A percentile compares a stretch with the other conserved stretches of the same genome.
Conservation (phyloP, 2,888 invertebrate species). For the Anoncus sp. region DNA sequence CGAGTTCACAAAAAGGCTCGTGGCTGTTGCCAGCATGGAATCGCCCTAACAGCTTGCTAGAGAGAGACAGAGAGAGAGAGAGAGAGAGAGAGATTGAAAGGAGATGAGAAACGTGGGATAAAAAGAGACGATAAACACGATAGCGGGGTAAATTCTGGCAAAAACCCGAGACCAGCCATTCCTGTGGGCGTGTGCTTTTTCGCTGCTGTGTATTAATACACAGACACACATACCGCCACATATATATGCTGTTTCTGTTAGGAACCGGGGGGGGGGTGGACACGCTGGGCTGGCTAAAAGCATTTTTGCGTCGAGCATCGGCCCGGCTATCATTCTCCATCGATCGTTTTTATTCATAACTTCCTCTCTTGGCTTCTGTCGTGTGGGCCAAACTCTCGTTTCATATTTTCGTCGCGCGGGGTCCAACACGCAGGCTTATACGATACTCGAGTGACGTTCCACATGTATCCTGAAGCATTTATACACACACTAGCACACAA, state of each 20-base stretch:
- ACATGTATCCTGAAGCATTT: conserved; percentile 18
- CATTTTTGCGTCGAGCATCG: conserved; percentile 82
- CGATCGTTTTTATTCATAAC: conserved; percentile 80
- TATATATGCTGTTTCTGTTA: conserved; percentile 28
- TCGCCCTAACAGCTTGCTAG: conserved; percentile 31
- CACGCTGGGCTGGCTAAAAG: conserved; percentile 80
- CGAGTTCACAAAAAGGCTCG: conserved; percentile 36
- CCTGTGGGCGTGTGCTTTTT: conserved; percentile 55
- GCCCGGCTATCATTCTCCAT: conserved; percentile 78
- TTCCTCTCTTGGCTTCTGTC: conserved; percentile 59
- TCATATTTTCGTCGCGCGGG: conserved; percentile 51
- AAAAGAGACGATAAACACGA: conserved; percentile 38
- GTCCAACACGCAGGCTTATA: conserved; percentile 31
- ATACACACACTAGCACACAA: conserved; percentile 15
- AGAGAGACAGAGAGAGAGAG: conserved; percentile 2
- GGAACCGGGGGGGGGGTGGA: conserved; percentile 66
- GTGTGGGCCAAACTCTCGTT: conserved; percentile 33
- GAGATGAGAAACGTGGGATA: conserved; percentile 27
- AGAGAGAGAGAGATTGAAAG: conserved; percentile 3
- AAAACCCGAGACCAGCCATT: conserved; percentile 51
- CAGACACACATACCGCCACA: not conserved
- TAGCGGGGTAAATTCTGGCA: conserved; percentile 41
- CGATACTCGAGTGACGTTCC: conserved; percentile 37
- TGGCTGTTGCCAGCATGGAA: conserved; percentile 15
- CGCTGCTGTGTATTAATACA: conserved; percentile 3